Percentiles rank a stretch among this genome's conserved stretches.
phyloP scores from a whole-genome alignment of 1,140 invertebrate genomes.

The Teleopsis dalmanni region DNA sequence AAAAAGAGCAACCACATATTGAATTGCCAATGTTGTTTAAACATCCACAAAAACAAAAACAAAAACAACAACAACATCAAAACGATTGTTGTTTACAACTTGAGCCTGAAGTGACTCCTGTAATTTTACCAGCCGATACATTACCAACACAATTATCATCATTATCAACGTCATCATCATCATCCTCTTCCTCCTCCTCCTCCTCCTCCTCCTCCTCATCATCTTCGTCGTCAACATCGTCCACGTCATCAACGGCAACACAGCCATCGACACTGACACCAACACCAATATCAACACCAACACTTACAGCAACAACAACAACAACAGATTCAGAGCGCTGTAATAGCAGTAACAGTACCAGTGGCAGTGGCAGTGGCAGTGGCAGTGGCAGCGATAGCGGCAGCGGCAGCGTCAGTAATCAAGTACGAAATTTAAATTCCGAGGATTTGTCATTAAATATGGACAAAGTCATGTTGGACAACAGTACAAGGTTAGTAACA shows the following conservation, averaged over 20 bases:
- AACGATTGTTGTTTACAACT: slow-evolving; percentile 38
- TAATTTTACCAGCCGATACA: neutral
- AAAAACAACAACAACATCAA: neutral
- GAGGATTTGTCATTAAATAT: slow-evolving; percentile 1
- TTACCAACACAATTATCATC: neutral
- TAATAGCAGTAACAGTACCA: too few relatives aligned
- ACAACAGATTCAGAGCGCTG: slow-evolving; percentile 14
- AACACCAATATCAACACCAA: slow-evolving; percentile 1
- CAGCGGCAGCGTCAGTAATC: slow-evolving; percentile 2
- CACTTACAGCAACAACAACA: slow-evolving; percentile 7
- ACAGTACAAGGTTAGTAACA: slow-evolving; percentile 11
- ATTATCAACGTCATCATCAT: neutral
- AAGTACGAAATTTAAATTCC: neutral
- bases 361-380: too few relatives aligned
- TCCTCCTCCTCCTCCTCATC: neutral
- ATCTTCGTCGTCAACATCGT: neutral
- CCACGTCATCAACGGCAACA: neutral
- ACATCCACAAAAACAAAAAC: slow-evolving; percentile 4
- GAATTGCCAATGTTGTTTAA: slow-evolving; percentile 6
- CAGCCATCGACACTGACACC: neutral
- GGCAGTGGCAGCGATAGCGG: slow-evolving; percentile 13
- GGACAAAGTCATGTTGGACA: slow-evolving; percentile 7
- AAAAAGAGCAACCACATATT: slow-evolving; percentile 10
- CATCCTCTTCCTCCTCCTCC: neutral
- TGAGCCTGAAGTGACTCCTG: slow-evolving; percentile 15